phyloP scores from a whole-genome alignment of 2,797 vertebrate species.

The Mycteria americana region DNA sequence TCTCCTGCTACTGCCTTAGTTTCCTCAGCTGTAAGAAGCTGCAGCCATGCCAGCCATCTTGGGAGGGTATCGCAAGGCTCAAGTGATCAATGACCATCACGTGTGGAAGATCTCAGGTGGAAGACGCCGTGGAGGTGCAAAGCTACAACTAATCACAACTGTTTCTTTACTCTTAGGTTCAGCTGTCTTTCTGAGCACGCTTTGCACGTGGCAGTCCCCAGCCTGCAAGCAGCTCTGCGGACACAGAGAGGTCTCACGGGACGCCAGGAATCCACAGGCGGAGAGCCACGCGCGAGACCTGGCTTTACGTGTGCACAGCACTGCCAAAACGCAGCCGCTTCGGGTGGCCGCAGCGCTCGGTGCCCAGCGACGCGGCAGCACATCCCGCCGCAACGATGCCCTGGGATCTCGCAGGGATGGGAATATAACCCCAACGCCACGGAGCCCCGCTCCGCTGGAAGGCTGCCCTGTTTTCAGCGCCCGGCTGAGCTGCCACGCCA shows the following conservation, averaged over 20 bases:
- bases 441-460: accelerated
- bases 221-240: not conserved
- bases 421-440: not conserved
- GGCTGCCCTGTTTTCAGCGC: not conserved
- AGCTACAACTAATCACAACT: not conserved
- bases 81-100: not conserved
- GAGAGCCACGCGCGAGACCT: not conserved
- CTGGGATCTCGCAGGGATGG: not conserved
- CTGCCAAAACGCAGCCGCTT: not conserved
- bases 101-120: not conserved
- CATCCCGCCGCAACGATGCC: not conserved
- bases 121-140: not conserved
- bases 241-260: not conserved
- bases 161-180: not conserved
- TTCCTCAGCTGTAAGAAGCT: not conserved
- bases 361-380: accelerated
- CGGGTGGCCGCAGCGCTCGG: accelerated
- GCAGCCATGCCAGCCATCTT: not conserved
- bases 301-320: accelerated
- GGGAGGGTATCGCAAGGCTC: not conserved
- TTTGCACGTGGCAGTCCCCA: not conserved
- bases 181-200: not conserved
- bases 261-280: not conserved
- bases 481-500: accelerated
- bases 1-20: not conserved